Evolutionary conservation across 2,797 vertebrate genomes (phyloP).

Genomic region (Karalla daura): DNA sequence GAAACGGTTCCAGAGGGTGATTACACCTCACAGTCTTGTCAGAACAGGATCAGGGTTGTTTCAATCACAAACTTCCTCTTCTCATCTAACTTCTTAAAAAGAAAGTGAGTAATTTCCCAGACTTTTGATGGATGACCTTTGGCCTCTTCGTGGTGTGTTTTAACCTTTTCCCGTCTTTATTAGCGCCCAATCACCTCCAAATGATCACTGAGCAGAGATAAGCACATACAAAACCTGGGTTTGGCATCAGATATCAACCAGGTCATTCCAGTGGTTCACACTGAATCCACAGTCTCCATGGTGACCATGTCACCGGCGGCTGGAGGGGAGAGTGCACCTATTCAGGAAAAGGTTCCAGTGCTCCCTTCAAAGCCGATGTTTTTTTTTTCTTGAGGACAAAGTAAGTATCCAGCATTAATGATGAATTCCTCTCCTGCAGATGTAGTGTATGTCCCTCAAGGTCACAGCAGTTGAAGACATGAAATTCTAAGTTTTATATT

Average conservation of each 20-base stretch:
- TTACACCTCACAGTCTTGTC: background rate
- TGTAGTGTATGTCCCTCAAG: background rate
- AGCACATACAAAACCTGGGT: background rate
- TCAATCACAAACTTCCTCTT: no score
- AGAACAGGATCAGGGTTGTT: background rate
- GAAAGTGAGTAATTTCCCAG: background rate
- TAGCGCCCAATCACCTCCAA: background rate
- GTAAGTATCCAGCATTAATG: background rate
- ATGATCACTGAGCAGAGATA: background rate
- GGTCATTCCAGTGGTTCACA: background rate
- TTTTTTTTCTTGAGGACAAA: background rate
- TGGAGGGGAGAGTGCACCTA: background rate
- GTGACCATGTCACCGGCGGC: background rate
- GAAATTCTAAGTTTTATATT: background rate
- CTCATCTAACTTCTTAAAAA: background rate
- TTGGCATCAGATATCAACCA: background rate
- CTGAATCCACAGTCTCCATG: constrained; percentile 12
- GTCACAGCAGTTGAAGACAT: background rate
- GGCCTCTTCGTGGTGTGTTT: background rate
- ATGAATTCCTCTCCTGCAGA: background rate
- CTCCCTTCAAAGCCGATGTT: background rate
- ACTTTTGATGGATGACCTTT: background rate
- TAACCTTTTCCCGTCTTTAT: background rate
- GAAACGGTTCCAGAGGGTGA: background rate
- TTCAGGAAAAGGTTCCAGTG: background rate